Base-by-base conservation (phyloP, 2,113 vertebrate genomes). In the Podarcis raffonei region DNA sequence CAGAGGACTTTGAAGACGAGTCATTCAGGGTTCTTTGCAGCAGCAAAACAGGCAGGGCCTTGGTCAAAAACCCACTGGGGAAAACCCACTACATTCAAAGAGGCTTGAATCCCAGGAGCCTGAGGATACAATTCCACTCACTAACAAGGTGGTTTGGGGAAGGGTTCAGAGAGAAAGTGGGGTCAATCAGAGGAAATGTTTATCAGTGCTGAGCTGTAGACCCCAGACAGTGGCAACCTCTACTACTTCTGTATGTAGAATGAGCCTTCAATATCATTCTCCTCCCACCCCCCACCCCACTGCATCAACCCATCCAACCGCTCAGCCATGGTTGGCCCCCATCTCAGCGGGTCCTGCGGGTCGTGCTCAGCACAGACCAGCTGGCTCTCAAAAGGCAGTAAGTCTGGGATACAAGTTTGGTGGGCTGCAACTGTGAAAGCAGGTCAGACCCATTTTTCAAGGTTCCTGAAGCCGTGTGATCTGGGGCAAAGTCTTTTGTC, bases 221-320 rank as follows among this genome's bases (percentile, higher is more conserved):
- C 20, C 82, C 15, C 0, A 74, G 9, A 23, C 0, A 42, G 62
- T 6, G 59, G 39, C 2, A 59, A 78, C 16, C 25, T 53, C 69
- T 75, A 0, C 23, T 13, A 0, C 39, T 74, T 53, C 91, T 59
- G 11, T 92, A 85, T 39, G n/a, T 16, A 89, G 16, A 53, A 78
- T 8, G 5, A 35, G 23, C n/a, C 13, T 37, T 79, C 12, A n/a
- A 15, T 59, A 71, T 23, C 69, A 37, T 32, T 39, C 77, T 18
- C 8, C 57, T 16, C 25, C n/a, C 8, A 59, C 42, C 62, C 77
- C 5, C 7, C 53, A 15, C 25, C 22, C 18, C 79, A 18, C 79
- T 18, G 57, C n/a, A 32, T 32, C n/a, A 32, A 32, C 42, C 7
- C 18, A 68, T 53, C 68, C 5, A 48, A 27, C 75, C 35, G 42